Evolutionary conservation across 1,140 invertebrate genomes (phyloP), one percentile per base, ranked within the genome.

Genomic region (Pinna nobilis): DNA sequence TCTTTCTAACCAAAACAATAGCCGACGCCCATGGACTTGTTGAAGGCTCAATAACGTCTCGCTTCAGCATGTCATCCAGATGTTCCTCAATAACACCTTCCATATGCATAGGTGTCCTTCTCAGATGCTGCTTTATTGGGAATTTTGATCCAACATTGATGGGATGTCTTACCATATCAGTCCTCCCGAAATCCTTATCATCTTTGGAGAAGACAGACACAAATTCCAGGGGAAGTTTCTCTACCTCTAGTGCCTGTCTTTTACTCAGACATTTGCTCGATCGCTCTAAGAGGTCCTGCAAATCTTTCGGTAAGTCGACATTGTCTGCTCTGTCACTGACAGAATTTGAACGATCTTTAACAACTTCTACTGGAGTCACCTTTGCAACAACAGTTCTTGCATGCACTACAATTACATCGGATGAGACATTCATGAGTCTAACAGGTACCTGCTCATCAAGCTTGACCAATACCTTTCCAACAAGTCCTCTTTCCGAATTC

Each of bases 11-110:
- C 9, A 87, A 82, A 3, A 92, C 90, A 9, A 92, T 73, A 1
- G 90, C 90, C 5, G 90, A 87, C 6, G 87, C 90, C 90, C 90
- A 92, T 35, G 90, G 86, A 78, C 77, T 44, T 63, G 69, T 23
- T 37, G 75, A 35, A 70, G 64, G 47, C 57, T 63, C 39, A 74
- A 86, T 81, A 28, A 87, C 68, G 28, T 77, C 81, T 32, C 51
- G 47, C 20, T 63, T 25, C 61, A 73, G 15, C 69, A 80, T 75
- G 9, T 73, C 37, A 13, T 80, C 47, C n/a, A 76, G 47, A 18
- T 51, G 63, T 51, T 75, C 51, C 33, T 71, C 57, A 18, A 61
- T 69, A 50, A 57, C 47, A 32, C 71, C 39, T 47, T 47, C 55
- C 32, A 20, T 57, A 4, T 65, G 47, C 13, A 71, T 13, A 15